Percentiles rank a stretch among this genome's conserved stretches.
phyloP scores from a whole-genome alignment of 2,888 invertebrate species.

The Rhamphomyia laevipes region DNA sequence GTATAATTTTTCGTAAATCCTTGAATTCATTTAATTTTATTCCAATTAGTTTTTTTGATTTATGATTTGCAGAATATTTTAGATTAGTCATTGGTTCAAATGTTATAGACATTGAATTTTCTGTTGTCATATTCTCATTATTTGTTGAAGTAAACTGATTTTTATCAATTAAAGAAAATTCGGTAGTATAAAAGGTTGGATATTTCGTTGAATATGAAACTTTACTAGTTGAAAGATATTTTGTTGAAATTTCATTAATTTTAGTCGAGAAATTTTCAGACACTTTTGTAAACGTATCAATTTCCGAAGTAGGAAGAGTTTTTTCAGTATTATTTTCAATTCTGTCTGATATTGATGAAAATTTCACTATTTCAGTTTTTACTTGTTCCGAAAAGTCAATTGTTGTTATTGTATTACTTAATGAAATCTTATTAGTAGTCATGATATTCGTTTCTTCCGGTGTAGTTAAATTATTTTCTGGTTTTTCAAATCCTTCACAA shows the following conservation, averaged over 20 bases:
- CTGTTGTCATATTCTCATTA: not conserved
- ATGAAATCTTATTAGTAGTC: not conserved
- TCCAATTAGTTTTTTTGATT: not conserved
- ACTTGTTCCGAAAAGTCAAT: not conserved
- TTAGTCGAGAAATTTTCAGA: no score
- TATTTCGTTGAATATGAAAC: conserved; percentile 14
- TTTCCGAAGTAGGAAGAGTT: no score
- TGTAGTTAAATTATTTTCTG: not conserved
- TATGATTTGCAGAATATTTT: not conserved
- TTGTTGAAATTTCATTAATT: no score
- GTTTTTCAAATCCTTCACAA: not conserved
- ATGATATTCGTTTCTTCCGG: not conserved
- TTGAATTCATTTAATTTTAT: not conserved
- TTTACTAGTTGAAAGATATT: no score
- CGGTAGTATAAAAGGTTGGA: conserved; percentile 14
- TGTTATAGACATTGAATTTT: not conserved
- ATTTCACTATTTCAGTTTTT: no score
- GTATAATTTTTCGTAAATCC: not conserved
- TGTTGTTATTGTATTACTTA: not conserved
- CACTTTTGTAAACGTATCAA: no score
- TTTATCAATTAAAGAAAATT: conserved; percentile 21
- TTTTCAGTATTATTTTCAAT: no score
- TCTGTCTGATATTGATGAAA: no score
- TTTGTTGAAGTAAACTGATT: no score
- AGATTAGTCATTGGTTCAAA: not conserved